Conservation (phyloP, 2,797 vertebrate genomes). For the Myotis pilosus region DNA sequence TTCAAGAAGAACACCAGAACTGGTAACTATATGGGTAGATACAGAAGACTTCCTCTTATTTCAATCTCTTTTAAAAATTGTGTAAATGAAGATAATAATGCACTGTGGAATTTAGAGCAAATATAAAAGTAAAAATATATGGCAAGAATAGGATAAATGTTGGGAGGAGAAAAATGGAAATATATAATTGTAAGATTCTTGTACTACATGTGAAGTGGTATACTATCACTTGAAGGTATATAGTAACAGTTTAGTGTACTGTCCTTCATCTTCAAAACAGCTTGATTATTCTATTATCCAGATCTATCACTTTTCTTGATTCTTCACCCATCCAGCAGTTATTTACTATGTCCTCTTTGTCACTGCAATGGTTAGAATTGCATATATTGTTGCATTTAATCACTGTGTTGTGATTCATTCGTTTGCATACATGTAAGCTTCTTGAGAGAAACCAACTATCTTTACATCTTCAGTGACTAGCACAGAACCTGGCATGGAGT, state of each 20-base stretch:
- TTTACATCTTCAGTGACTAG: background rate
- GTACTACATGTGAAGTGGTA: background rate
- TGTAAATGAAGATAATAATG: background rate
- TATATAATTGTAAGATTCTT: background rate
- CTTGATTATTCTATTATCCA: background rate
- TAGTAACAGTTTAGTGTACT: background rate
- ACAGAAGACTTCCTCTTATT: background rate
- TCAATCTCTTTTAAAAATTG: background rate
- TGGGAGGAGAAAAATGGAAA: background rate
- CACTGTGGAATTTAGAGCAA: background rate
- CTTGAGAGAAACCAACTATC: background rate
- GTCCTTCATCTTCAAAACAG: background rate
- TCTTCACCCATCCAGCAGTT: background rate
- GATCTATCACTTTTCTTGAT: background rate
- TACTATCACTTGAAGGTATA: background rate
- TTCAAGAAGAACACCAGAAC: background rate
- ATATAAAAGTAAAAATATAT: background rate
- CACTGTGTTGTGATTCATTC: background rate
- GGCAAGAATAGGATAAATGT: background rate
- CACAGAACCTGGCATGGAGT: background rate
- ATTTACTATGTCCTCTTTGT: background rate
- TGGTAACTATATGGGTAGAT: background rate
- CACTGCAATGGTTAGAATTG: background rate
- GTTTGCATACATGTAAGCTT: background rate
- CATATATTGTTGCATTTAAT: constrained; percentile 13